Evolutionary conservation across 2,888 invertebrate genomes (phyloP).

Genomic region (Hyppa rectilinea): DNA sequence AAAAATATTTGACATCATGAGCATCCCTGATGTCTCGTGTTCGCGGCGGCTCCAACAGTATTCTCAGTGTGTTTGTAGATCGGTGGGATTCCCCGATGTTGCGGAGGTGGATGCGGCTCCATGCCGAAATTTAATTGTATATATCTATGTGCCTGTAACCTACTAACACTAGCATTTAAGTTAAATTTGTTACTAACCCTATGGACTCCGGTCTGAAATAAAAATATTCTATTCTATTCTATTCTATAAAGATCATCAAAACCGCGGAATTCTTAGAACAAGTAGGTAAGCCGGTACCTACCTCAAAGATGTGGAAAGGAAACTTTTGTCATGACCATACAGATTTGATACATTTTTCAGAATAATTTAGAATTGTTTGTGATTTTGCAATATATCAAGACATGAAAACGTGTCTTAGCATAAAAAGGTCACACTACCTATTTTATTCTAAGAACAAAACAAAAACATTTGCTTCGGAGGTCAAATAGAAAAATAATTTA

Average conservation of each 20-base stretch:
- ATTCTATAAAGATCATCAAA: constrained; percentile 1
- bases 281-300: not conserved
- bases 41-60: too few species aligned
- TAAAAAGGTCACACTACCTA: not conserved
- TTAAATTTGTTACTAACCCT: too few species aligned
- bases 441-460: not conserved
- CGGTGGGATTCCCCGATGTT: too few species aligned
- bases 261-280: not conserved
- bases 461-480: not conserved
- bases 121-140: too few species aligned
- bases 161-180: too few species aligned
- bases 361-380: not conserved
- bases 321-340: not conserved
- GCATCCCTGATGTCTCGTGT: too few species aligned
- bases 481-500: not conserved
- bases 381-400: not conserved
- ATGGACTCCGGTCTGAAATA: too few species aligned
- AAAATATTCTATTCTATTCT: too few species aligned
- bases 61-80: too few species aligned
- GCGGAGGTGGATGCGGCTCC: too few species aligned
- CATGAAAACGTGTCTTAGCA: not conserved
- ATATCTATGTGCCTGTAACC: too few species aligned
- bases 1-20: too few species aligned
- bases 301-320: not conserved
- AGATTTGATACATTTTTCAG: not conserved